Percentiles rank a stretch among this genome's conserved stretches.
These are phyloP conservation scores for Drosophila pseudoananassae DNA, from an alignment of 1,140 invertebrate species.

Conservation along the genomic window DNA sequence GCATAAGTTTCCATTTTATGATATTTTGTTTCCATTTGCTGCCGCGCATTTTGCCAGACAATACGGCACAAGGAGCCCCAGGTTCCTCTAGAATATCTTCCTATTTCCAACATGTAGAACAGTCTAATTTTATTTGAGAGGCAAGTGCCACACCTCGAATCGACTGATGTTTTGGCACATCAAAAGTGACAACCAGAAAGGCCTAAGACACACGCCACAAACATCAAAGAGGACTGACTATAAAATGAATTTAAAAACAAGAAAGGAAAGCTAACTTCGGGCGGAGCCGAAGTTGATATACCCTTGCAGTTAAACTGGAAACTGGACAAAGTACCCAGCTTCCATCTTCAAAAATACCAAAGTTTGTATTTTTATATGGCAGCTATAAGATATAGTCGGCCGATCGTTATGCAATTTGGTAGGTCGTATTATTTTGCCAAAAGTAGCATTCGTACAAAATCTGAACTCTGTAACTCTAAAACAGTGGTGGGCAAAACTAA, in stretches of 20 bases:
- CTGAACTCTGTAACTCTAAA: too few species aligned
- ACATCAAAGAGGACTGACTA: conserved; percentile 15
- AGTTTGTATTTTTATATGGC: too few species aligned
- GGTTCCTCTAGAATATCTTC: neutral
- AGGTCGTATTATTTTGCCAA: too few species aligned
- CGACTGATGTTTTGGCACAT: conserved; percentile 25
- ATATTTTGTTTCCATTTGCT: conserved; percentile 72
- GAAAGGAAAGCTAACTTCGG: too few species aligned
- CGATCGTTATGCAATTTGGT: too few species aligned
- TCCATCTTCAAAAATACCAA: too few species aligned
- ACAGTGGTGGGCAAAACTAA: too few species aligned
- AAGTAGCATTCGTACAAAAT: too few species aligned
- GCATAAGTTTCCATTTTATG: conserved; percentile 81
- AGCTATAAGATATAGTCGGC: too few species aligned
- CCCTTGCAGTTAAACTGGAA: too few species aligned
- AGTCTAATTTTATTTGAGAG: conserved; percentile 20
- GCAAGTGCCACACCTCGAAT: neutral
- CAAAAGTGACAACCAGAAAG: neutral
- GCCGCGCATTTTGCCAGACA: conserved; percentile 33
- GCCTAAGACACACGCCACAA: neutral
- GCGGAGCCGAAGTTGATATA: too few species aligned
- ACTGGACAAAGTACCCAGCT: too few species aligned
- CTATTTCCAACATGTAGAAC: neutral
- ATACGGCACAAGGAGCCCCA: conserved; percentile 11
- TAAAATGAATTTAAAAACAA: neutral